Conservation (phyloP, 2,797 vertebrate genomes). For the Hirundo rustica region DNA sequence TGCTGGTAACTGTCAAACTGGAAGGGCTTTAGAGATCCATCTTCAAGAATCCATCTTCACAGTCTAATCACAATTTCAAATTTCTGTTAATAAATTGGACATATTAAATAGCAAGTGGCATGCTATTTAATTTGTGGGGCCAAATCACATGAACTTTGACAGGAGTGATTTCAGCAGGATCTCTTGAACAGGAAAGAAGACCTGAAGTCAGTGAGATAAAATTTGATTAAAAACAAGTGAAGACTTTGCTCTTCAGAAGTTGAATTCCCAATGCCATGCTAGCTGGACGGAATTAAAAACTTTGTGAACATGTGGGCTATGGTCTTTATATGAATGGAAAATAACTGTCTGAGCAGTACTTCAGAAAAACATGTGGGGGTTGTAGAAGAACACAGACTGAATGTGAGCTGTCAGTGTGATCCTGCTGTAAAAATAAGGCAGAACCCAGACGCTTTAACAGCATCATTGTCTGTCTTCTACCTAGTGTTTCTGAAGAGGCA, state of each 20-base stretch:
- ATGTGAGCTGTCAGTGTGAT: neutral
- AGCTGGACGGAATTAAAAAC: neutral
- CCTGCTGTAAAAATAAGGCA: neutral
- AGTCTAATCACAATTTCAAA: neutral
- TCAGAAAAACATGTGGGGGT: neutral
- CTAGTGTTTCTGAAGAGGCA: neutral
- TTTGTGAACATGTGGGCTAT: neutral
- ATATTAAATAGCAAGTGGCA: neutral
- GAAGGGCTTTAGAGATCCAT: neutral
- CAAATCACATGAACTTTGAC: neutral
- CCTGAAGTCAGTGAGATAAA: neutral
- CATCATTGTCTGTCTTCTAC: neutral
- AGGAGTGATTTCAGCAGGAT: neutral
- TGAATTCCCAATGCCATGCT: neutral
- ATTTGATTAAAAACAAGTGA: neutral
- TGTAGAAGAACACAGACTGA: neutral
- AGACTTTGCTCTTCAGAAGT: neutral
- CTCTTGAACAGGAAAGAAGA: neutral
- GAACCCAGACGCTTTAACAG: neutral
- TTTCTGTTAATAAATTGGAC: neutral
- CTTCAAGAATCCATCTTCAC: neutral
- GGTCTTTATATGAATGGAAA: slow-evolving; percentile 3
- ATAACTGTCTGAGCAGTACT: neutral
- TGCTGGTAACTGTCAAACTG: neutral
- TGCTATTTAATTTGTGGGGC: neutral